Conservation (phyloP, 2,888 invertebrate species). For the Acronicta psi region DNA sequence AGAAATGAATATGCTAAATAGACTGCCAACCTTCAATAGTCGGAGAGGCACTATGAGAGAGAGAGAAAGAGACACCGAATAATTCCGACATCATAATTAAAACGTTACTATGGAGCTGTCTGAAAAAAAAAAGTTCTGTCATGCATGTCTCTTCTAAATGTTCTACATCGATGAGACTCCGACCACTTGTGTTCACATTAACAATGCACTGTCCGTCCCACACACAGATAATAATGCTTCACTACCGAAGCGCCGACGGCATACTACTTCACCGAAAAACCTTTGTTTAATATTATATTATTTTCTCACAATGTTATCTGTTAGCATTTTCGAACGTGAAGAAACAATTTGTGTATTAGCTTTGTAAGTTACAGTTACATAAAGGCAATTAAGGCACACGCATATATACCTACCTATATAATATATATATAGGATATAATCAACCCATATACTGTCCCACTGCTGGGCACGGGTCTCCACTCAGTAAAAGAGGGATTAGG, state of each 20-base stretch:
- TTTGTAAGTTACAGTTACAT: no score
- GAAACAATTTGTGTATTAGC: constrained; percentile 3
- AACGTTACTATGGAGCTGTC: background rate
- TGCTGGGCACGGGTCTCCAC: no score
- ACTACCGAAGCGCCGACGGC: constrained; percentile 6
- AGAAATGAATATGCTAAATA: no score
- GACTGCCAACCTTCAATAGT: no score
- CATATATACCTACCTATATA: no score
- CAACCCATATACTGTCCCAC: no score
- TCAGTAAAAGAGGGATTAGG: no score
- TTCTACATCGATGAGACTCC: constrained; percentile 1
- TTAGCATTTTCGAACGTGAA: constrained; percentile 32
- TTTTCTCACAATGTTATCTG: constrained; percentile 23
- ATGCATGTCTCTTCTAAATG: constrained; percentile 9
- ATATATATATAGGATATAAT: no score
- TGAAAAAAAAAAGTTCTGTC: no score
- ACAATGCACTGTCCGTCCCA: constrained; percentile 49
- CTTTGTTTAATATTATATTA: constrained; percentile 13
- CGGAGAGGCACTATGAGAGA: no score
- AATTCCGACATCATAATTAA: background rate
- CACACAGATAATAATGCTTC: constrained; percentile 17
- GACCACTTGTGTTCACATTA: constrained; percentile 49
- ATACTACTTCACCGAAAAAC: constrained; percentile 7
- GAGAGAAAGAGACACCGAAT: no score
- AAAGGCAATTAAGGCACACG: no score